Percentiles rank a stretch among this genome's conserved stretches.
Conservation (phyloP, 1,140 invertebrate genomes). For the Lepidurus packardi region DNA sequence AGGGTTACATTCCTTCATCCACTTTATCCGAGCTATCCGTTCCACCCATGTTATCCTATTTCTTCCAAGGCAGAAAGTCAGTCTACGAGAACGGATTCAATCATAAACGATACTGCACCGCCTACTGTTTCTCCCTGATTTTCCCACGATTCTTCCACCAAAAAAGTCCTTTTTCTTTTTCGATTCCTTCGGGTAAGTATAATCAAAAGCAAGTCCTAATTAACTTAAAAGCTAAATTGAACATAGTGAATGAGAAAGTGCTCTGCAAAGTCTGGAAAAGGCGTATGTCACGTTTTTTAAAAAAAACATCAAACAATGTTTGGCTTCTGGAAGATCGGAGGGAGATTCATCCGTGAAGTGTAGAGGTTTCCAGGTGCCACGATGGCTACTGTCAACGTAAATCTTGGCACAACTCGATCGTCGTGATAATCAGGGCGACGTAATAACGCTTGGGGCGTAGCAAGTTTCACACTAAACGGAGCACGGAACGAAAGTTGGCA, state of each 20-base stretch:
- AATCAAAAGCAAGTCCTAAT: no score
- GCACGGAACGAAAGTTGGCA: background rate
- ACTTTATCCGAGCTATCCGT: background rate
- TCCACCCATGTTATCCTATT: no score
- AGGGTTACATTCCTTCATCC: constrained; percentile 11
- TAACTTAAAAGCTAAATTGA: no score
- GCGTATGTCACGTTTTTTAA: no score
- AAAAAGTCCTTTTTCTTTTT: no score
- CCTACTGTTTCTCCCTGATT: background rate
- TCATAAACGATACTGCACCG: background rate
- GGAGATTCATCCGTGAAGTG: background rate
- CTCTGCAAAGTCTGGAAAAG: no score
- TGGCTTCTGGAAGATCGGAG: background rate
- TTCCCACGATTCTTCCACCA: background rate
- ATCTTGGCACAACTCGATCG: constrained; percentile 8
- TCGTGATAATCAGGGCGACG: background rate
- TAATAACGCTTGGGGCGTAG: background rate
- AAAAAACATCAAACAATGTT: background rate
- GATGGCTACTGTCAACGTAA: background rate
- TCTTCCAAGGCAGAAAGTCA: background rate
- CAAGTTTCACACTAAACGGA: background rate
- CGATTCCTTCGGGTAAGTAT: no score
- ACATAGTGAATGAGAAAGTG: no score
- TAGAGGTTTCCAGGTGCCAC: background rate
- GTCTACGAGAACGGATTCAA: background rate